Conservation (phyloP, 1,140 invertebrate species). For the Apis laboriosa region DNA sequence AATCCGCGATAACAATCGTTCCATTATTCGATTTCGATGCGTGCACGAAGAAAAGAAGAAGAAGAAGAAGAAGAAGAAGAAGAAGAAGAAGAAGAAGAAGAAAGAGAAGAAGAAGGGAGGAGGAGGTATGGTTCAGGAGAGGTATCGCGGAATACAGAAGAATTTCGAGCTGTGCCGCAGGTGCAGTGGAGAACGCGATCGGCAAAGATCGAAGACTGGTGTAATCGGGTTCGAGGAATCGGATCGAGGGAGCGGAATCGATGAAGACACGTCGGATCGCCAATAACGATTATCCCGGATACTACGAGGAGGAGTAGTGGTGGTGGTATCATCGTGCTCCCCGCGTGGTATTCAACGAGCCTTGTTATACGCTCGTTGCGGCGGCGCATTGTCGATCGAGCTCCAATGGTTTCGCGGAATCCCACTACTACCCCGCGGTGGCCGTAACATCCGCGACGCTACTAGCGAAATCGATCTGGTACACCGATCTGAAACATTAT, state of each 20-base stretch:
- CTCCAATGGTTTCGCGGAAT: conserved; percentile 60
- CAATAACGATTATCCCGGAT: conserved; percentile 63
- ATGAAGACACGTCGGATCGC: conserved; percentile 65
- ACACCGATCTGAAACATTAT: background rate
- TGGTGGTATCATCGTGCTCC: conserved; percentile 36
- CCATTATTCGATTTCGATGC: conserved; percentile 20
- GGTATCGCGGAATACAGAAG: conserved; percentile 6
- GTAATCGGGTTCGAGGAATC: conserved; percentile 65
- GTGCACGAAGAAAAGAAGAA: too few relatives aligned
- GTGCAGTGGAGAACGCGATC: conserved; percentile 17
- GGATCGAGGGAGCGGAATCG: conserved; percentile 49
- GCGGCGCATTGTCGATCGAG: conserved; percentile 54
- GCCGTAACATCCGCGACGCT: conserved; percentile 50
- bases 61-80: too few relatives aligned
- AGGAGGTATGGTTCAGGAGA: too few relatives aligned
- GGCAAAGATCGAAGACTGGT: conserved; percentile 38
- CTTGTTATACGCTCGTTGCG: conserved; percentile 60
- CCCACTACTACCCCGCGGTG: background rate
- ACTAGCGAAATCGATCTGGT: conserved; percentile 31
- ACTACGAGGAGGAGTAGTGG: background rate
- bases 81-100: too few relatives aligned
- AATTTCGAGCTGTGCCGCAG: conserved; percentile 37
- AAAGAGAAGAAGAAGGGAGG: too few relatives aligned
- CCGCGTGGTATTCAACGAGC: conserved; percentile 42
- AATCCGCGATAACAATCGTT: conserved; percentile 13